Percentiles rank a stretch among this genome's conserved stretches.
These are phyloP conservation scores for Calephelis virginiensis DNA, from an alignment of 1,140 invertebrate species.

Conservation along the genomic window DNA sequence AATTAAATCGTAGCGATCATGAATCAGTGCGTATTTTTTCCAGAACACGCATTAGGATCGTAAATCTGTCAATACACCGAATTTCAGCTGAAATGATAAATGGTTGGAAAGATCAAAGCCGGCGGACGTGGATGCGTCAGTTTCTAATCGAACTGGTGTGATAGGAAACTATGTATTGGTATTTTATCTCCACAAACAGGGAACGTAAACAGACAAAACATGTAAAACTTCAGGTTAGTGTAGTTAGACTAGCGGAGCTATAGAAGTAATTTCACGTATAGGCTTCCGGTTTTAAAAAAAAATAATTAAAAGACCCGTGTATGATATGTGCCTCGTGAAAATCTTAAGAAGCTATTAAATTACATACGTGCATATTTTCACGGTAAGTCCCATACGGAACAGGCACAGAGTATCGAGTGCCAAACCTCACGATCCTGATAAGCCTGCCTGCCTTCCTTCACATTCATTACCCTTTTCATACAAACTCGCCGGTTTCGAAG, in stretches of 20 bases:
- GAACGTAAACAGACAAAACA: conserved; percentile 4
- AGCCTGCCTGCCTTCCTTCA: too few species aligned
- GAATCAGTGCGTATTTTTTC: conserved; percentile 16
- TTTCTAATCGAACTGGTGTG: conserved; percentile 14
- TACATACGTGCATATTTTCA: too few species aligned
- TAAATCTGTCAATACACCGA: conserved; percentile 50
- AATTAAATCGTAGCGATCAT: neutral
- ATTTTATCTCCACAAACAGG: conserved; percentile 14
- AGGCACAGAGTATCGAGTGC: too few species aligned
- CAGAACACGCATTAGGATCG: conserved; percentile 30
- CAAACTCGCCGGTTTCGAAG: too few species aligned
- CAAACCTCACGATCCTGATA: too few species aligned
- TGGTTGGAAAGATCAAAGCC: conserved; percentile 43
- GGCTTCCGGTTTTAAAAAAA: too few species aligned
- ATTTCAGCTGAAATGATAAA: conserved; percentile 38
- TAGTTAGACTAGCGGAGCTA: neutral
- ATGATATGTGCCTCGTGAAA: too few species aligned
- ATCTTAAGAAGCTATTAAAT: too few species aligned
- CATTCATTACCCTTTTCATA: too few species aligned
- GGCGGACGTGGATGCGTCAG: conserved; percentile 18
- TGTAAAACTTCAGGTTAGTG: neutral
- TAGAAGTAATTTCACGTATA: neutral
- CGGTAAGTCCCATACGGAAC: too few species aligned
- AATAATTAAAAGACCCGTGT: too few species aligned
- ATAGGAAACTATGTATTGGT: conserved; percentile 6